Conservation (phyloP, 1,140 invertebrate species). For the Zaprionus lachaisei region DNA sequence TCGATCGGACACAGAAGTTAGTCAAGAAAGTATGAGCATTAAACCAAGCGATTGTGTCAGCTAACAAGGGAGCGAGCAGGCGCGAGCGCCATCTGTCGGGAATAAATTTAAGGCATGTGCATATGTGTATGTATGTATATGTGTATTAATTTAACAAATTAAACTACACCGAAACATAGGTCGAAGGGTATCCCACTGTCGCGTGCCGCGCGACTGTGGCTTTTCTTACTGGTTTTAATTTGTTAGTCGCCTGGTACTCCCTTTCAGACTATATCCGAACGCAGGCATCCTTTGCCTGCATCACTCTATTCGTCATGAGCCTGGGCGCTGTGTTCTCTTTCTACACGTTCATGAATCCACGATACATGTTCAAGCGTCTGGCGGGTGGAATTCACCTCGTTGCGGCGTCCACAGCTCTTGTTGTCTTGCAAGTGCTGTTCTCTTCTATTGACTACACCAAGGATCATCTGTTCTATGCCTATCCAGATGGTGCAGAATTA, state of each 20-base stretch:
- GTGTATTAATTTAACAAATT: too few relatives aligned
- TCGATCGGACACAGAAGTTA: too few relatives aligned
- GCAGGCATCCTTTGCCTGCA: slow-evolving; percentile 93
- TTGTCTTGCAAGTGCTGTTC: slow-evolving; percentile 92
- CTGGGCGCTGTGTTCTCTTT: slow-evolving; percentile 93
- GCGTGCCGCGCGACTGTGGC: too few relatives aligned
- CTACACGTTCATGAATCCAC: slow-evolving; percentile 93
- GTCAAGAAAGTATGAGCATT: too few relatives aligned
- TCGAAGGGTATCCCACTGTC: too few relatives aligned
- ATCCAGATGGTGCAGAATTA: slow-evolving; percentile 88
- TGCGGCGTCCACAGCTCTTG: slow-evolving; percentile 88
- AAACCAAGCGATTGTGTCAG: too few relatives aligned
- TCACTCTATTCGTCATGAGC: slow-evolving; percentile 91
- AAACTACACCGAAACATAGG: too few relatives aligned
- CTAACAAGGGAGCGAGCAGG: too few relatives aligned
- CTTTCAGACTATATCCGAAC: slow-evolving; percentile 92
- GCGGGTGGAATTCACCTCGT: slow-evolving; percentile 94
- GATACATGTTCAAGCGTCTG: slow-evolving; percentile 95
- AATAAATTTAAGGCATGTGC: too few relatives aligned
- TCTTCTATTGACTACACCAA: slow-evolving; percentile 90
- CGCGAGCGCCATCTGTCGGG: too few relatives aligned
- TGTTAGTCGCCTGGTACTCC: slow-evolving; percentile 70
- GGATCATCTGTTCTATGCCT: slow-evolving; percentile 88
- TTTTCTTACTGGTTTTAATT: slow-evolving; percentile 43
- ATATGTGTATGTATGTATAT: too few relatives aligned